Evolutionary conservation across 2,888 invertebrate genomes (phyloP).

Genomic region (Listrodromus nycthemerus): DNA sequence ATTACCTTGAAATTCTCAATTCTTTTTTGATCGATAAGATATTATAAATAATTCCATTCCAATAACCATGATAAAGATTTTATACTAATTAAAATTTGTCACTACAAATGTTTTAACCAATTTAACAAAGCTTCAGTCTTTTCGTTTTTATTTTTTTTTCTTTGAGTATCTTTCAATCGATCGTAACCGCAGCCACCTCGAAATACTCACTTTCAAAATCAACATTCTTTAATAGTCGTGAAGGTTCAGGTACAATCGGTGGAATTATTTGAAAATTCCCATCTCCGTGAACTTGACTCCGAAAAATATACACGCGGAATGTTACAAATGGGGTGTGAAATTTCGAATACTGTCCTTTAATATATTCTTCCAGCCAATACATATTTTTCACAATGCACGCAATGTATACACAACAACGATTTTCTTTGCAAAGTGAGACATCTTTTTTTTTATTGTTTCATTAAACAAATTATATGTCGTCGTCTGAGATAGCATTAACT

Average conservation of each 20-base stretch:
- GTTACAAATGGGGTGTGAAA: neutral
- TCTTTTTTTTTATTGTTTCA: too few relatives aligned
- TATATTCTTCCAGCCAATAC: too few relatives aligned
- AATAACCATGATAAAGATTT: conserved; percentile 17
- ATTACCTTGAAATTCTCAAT: conserved; percentile 2
- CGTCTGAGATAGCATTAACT: too few relatives aligned
- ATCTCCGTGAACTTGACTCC: neutral
- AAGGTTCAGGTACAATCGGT: neutral
- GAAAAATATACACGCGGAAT: neutral
- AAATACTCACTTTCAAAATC: conserved; percentile 13
- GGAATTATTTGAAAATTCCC: neutral
- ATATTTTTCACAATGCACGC: too few relatives aligned
- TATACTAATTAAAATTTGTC: conserved; percentile 30
- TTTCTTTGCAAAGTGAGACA: too few relatives aligned
- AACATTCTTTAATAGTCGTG: neutral
- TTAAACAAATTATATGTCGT: too few relatives aligned
- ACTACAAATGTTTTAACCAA: conserved; percentile 34
- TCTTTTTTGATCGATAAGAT: conserved; percentile 9
- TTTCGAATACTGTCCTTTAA: neutral
- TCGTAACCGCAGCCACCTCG: neutral
- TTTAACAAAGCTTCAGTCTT: conserved; percentile 60
- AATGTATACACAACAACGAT: too few relatives aligned
- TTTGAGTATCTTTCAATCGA: neutral
- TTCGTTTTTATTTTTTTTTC: neutral
- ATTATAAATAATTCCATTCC: conserved; percentile 10